phyloP scores from a whole-genome alignment of 2,888 invertebrate genomes.

The Eudasyphora cyanicolor region DNA sequence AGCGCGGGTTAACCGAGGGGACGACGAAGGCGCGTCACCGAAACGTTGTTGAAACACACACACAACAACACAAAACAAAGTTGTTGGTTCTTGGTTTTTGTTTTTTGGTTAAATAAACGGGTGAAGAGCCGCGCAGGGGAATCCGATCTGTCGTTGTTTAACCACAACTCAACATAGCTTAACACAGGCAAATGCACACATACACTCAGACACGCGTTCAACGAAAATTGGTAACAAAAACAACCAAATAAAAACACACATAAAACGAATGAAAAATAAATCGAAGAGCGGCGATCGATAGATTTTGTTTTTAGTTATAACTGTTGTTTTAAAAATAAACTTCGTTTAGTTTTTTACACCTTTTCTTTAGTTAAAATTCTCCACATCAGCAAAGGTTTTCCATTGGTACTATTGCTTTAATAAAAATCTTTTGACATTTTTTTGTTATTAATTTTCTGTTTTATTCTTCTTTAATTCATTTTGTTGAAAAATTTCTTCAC shows the following conservation, averaged over 20 bases:
- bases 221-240: constrained; percentile 23
- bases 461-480: constrained; percentile 10
- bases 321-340: constrained; percentile 8
- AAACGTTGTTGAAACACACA: too few relatives aligned
- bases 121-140: neutral
- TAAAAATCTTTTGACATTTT: neutral
- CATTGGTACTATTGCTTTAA: neutral
- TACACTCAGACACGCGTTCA: neutral
- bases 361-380: neutral
- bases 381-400: neutral
- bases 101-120: neutral
- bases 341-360: constrained; percentile 1
- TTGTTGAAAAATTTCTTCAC: neutral
- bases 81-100: constrained; percentile 6
- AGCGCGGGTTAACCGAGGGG: too few relatives aligned
- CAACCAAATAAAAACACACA: neutral
- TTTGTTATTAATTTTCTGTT: neutral
- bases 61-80: too few relatives aligned
- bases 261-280: neutral
- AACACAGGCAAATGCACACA: constrained; percentile 3
- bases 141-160: neutral
- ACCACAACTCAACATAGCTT: constrained; percentile 5
- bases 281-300: neutral
- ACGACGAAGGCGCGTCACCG: too few relatives aligned
- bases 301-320: constrained; percentile 11